phyloP scores from a whole-genome alignment of 2,888 invertebrate species.

The Coecobrya sp. region DNA sequence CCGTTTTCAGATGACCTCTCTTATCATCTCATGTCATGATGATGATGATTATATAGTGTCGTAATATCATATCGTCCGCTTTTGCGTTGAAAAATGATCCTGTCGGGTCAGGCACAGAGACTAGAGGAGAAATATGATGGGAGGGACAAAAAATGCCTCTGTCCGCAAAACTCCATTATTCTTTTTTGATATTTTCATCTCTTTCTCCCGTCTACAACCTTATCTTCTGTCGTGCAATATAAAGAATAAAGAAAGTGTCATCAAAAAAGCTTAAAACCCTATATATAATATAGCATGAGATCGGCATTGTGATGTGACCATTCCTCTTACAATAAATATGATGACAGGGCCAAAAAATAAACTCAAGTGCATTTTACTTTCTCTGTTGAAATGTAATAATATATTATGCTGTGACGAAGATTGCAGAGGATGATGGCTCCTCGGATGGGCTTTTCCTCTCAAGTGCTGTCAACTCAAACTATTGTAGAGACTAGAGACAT shows the following conservation, averaged over 20 bases:
- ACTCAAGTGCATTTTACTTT: slow-evolving; percentile 24
- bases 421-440: not conserved
- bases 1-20: slow-evolving; percentile 34
- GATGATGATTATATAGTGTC: slow-evolving; percentile 14
- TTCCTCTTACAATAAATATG: not conserved
- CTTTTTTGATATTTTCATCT: slow-evolving; percentile 36
- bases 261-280: not conserved
- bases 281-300: not conserved
- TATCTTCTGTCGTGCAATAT: not conserved
- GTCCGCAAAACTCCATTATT: slow-evolving; percentile 33
- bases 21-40: slow-evolving; percentile 20
- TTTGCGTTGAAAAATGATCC: slow-evolving; percentile 26
- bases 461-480: slow-evolving; percentile 42
- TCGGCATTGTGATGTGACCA: not conserved
- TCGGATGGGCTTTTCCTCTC: not conserved
- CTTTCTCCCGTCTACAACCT: not conserved
- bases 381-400: slow-evolving; percentile 13
- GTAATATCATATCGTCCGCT: not conserved
- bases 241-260: not conserved
- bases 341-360: slow-evolving; percentile 15
- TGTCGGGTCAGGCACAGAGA: not conserved
- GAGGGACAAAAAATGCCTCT: slow-evolving; percentile 13
- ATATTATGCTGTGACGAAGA: not conserved
- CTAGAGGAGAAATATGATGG: slow-evolving; percentile 1
- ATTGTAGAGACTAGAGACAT: not conserved